Evolutionary conservation across 1,140 invertebrate species (phyloP).

Genomic region (Zaprionus africanus): DNA sequence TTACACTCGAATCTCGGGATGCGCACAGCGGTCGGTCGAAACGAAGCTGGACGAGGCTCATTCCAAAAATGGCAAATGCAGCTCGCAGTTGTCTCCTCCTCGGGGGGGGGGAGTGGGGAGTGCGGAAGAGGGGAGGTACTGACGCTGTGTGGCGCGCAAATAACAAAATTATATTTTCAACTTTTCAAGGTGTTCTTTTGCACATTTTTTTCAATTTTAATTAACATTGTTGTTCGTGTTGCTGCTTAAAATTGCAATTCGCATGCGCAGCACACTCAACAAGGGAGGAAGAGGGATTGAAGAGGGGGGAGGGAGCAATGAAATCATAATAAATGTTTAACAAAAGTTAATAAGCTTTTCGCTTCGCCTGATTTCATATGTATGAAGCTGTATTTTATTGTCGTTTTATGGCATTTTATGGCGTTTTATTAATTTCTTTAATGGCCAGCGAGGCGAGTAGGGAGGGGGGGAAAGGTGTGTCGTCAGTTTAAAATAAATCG

Average conservation of each 20-base stretch:
- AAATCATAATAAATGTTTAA: slow-evolving; percentile 65
- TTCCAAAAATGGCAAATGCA: slow-evolving; percentile 71
- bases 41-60: not conserved
- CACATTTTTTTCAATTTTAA: slow-evolving; percentile 74
- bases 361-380: slow-evolving; percentile 59
- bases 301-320: not conserved
- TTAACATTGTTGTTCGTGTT: slow-evolving; percentile 62
- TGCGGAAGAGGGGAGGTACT: slow-evolving; percentile 22
- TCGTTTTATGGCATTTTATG: slow-evolving; percentile 75
- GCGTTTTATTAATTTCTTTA: slow-evolving; percentile 77
- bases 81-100: slow-evolving; percentile 14
- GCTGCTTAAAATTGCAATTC: slow-evolving; percentile 68
- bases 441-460: slow-evolving; percentile 12
- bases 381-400: slow-evolving; percentile 66
- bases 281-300: not conserved
- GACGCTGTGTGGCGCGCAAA: slow-evolving; percentile 61
- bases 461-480: slow-evolving; percentile 2
- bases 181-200: slow-evolving; percentile 80
- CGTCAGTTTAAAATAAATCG: slow-evolving; percentile 43
- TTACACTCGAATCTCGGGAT: slow-evolving; percentile 68
- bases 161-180: slow-evolving; percentile 82
- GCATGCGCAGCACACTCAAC: slow-evolving; percentile 51
- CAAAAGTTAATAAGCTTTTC: slow-evolving; percentile 58
- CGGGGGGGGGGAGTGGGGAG: slow-evolving; percentile 1
- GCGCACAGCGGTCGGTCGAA: slow-evolving; percentile 72